phyloP scores from a whole-genome alignment of 2,888 invertebrate genomes.

The Buathra laborator region DNA sequence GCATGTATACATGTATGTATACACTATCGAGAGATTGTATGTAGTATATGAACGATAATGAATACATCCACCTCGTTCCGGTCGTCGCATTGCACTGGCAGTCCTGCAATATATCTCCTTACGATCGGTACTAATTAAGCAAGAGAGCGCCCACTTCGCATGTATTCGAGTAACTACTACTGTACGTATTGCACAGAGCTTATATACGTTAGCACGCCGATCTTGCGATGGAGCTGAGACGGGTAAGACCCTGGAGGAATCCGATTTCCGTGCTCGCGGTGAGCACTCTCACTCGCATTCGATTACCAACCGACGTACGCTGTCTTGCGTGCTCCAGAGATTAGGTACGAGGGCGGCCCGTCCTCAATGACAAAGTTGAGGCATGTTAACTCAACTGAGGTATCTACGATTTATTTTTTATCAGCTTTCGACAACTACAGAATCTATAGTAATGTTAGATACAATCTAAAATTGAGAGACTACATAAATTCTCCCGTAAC shows the following conservation, averaged over 20 bases:
- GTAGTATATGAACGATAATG: conserved; percentile 2
- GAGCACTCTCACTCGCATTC: background rate
- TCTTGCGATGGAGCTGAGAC: conserved; percentile 22
- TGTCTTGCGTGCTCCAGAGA: conserved; percentile 45
- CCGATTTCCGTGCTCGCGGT: conserved; percentile 51
- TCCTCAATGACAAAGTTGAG: conserved; percentile 18
- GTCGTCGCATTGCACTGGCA: conserved; percentile 12
- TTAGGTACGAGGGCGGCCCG: conserved; percentile 51
- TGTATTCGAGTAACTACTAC: background rate
- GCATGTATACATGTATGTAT: background rate
- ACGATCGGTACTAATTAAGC: conserved; percentile 59
- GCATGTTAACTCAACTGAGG: background rate
- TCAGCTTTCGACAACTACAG: too few relatives aligned
- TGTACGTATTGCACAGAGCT: conserved; percentile 14
- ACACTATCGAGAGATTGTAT: conserved; percentile 3
- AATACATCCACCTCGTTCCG: conserved; percentile 32
- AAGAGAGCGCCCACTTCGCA: background rate
- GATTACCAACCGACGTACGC: conserved; percentile 27
- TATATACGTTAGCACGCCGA: background rate
- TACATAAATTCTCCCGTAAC: background rate
- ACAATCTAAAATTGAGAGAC: too few relatives aligned
- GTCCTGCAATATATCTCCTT: conserved; percentile 1
- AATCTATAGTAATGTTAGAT: too few relatives aligned
- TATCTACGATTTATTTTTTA: background rate
- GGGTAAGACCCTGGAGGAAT: conserved; percentile 61